A percentile compares a stretch with the other conserved stretches of the same genome.
These are phyloP conservation scores for Hydrophis major DNA, from an alignment of 2,797 vertebrate genomes.

Conservation along the genomic window DNA sequence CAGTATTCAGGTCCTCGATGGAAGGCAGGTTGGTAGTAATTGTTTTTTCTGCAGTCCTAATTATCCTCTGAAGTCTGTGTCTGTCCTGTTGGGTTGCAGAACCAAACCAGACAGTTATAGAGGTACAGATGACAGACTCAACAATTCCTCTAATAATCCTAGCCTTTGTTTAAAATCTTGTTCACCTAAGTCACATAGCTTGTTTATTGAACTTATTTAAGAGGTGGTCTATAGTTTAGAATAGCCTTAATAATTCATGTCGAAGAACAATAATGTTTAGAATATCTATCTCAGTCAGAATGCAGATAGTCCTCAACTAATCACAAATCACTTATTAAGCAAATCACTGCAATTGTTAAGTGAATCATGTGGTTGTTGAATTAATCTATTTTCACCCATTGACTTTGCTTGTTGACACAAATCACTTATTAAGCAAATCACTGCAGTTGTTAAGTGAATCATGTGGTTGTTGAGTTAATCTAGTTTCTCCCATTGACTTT, in stretches of 20 bases:
- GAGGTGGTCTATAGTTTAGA: not conserved
- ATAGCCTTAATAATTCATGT: slow-evolving; percentile 6
- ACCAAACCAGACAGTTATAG: too few species aligned
- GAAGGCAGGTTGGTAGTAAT: too few species aligned
- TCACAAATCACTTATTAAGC: not conserved
- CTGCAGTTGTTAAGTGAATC: not conserved
- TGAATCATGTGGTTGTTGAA: not conserved
- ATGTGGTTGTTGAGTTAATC: not conserved
- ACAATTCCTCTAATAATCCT: not conserved
- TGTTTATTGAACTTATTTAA: slow-evolving; percentile 1
- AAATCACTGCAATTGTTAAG: not conserved
- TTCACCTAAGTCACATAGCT: too few species aligned
- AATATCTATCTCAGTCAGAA: not conserved
- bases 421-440: not conserved
- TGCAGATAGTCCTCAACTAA: not conserved
- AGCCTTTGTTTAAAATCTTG: not conserved
- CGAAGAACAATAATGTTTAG: not conserved
- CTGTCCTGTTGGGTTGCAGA: too few species aligned
- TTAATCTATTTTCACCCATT: not conserved
- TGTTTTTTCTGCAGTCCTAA: too few species aligned
- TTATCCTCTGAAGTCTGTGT: too few species aligned
- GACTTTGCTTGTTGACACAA: not conserved
- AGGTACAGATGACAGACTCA: too few species aligned
- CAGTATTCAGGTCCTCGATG: too few species aligned
- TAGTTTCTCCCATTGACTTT: not conserved